Conservation (phyloP, 2,797 vertebrate species). For the Dendrocincla tyrannina region DNA sequence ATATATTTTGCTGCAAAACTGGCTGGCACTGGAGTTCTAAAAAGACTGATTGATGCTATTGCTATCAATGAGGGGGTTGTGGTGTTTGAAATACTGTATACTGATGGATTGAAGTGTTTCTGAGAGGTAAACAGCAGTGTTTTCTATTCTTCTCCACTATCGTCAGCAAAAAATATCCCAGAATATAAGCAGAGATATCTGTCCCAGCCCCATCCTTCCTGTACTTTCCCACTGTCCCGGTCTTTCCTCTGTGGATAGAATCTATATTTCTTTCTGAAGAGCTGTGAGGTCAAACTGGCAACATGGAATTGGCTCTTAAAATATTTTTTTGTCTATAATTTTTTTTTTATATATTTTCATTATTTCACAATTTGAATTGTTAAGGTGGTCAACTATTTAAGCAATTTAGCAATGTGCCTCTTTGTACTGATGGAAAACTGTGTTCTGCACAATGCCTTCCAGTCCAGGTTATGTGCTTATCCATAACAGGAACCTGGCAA, state of each 20-base stretch:
- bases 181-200: background rate
- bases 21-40: background rate
- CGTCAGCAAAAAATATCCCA: background rate
- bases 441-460: background rate
- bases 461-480: background rate
- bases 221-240: background rate
- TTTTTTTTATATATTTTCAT: background rate
- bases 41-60: background rate
- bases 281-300: background rate
- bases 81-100: background rate
- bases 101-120: background rate
- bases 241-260: background rate
- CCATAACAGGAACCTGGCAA: rapidly evolving
- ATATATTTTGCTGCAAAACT: background rate
- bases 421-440: background rate
- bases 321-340: background rate
- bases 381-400: background rate
- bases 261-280: background rate
- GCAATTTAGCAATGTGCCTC: background rate
- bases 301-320: background rate
- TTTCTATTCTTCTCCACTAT: background rate
- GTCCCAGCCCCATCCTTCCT: rapidly evolving
- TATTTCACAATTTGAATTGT: background rate
- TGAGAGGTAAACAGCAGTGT: background rate
- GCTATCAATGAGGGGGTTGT: background rate